Evolutionary conservation across 2,888 invertebrate genomes (phyloP).

Genomic region (Drosophila merina): DNA sequence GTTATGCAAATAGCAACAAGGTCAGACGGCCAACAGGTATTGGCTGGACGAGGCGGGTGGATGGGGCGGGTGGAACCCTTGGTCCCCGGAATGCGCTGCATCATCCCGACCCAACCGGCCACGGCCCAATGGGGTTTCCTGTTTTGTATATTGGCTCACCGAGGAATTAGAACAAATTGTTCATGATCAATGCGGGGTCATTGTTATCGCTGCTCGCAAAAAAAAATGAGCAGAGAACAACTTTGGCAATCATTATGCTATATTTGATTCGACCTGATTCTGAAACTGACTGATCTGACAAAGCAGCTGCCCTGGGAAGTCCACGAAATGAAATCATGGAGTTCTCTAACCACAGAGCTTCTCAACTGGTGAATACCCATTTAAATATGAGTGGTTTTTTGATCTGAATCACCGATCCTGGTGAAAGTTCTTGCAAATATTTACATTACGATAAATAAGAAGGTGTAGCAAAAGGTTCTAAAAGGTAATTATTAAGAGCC

Average conservation of each 20-base stretch:
- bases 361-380: slow-evolving; percentile 39
- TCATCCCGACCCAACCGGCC: slow-evolving; percentile 59
- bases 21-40: slow-evolving; percentile 55
- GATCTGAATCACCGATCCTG: slow-evolving; percentile 55
- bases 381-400: slow-evolving; percentile 34
- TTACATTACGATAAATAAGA: slow-evolving; percentile 46
- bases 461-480: slow-evolving; percentile 10
- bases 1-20: slow-evolving; percentile 73
- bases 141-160: slow-evolving; percentile 39
- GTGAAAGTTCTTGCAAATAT: slow-evolving; percentile 65
- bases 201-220: slow-evolving; percentile 11
- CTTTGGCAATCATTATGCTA: slow-evolving; percentile 15
- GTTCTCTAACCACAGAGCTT: slow-evolving; percentile 33
- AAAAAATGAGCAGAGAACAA: neutral
- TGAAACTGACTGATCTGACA: slow-evolving; percentile 9
- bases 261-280: slow-evolving; percentile 32
- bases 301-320: slow-evolving; percentile 37
- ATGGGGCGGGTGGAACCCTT: neutral
- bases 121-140: slow-evolving; percentile 50
- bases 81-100: slow-evolving; percentile 68
- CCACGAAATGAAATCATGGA: slow-evolving; percentile 21
- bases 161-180: slow-evolving; percentile 75
- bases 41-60: slow-evolving; percentile 11
- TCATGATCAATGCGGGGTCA: slow-evolving; percentile 62
- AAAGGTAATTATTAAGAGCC: neutral